Percentiles rank a stretch among this genome's conserved stretches.
phyloP scores from a whole-genome alignment of 2,797 vertebrate species.

The Rhodeus uyekii region DNA sequence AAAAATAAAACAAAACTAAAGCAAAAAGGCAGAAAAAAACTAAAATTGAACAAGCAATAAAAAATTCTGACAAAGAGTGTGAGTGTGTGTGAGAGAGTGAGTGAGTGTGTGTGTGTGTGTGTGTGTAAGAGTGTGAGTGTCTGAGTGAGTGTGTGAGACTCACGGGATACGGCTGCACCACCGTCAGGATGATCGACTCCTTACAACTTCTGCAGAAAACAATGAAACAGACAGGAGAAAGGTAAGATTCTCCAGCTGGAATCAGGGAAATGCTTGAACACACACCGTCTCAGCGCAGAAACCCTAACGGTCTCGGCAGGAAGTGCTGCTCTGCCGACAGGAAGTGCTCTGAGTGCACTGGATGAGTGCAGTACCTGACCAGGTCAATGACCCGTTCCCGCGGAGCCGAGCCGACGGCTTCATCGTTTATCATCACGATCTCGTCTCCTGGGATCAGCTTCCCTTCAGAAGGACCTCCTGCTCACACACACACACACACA shows the following conservation, averaged over 20 bases:
- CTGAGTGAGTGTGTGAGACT: too few species aligned
- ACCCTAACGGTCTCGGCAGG: too few species aligned
- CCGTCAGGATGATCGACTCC: conserved; percentile 94
- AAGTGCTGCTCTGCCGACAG: too few species aligned
- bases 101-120: too few species aligned
- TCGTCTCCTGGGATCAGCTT: conserved; percentile 96
- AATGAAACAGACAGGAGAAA: neutral
- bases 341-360: too few species aligned
- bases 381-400: conserved; percentile 97
- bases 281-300: too few species aligned
- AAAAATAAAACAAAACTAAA: too few species aligned
- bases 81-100: too few species aligned
- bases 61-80: too few species aligned
- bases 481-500: conserved; percentile 22
- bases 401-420: conserved; percentile 91
- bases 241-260: neutral
- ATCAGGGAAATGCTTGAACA: neutral
- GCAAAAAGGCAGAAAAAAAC: neutral
- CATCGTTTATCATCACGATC: conserved; percentile 99
- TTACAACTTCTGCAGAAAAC: conserved; percentile 88
- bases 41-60: too few species aligned
- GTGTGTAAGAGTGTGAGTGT: too few species aligned
- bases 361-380: conserved; percentile 98
- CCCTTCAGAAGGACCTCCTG: conserved; percentile 96
- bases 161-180: conserved; percentile 96